These are phyloP conservation scores for Herminia tarsipennalis DNA, from an alignment of 2,888 invertebrate species.

Conservation along the genomic window DNA sequence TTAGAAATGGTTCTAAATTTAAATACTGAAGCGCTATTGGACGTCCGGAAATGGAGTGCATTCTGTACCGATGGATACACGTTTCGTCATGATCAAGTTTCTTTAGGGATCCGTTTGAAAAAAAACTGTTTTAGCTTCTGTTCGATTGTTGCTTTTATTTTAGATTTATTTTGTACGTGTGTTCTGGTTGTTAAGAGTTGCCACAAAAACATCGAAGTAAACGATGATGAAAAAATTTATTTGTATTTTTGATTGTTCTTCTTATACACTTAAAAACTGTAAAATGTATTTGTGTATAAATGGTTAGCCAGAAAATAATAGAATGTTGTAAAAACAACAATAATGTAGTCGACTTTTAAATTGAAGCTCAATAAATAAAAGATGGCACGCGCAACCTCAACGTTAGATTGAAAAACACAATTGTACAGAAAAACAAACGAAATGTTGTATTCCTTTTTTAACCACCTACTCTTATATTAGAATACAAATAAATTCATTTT, in stretches of 20 bases:
- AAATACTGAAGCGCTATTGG: conserved; percentile 49
- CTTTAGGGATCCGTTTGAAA: conserved; percentile 22
- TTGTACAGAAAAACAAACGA: no score
- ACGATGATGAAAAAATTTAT: conserved; percentile 3
- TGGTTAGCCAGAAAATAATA: no score
- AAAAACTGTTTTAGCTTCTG: conserved; percentile 21
- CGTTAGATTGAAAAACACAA: no score
- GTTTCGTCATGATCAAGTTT: conserved; percentile 38
- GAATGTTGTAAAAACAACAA: no score
- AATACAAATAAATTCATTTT: no score
- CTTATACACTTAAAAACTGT: neutral
- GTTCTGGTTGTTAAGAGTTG: conserved; percentile 15
- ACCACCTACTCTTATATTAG: no score
- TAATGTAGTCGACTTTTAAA: no score
- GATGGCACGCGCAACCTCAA: no score
- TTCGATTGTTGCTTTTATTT: conserved; percentile 25
- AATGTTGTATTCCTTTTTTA: no score
- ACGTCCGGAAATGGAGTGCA: conserved; percentile 64
- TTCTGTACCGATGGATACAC: conserved; percentile 52
- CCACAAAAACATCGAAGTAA: conserved; percentile 6
- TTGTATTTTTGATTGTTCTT: conserved; percentile 12
- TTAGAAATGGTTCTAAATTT: conserved; percentile 60
- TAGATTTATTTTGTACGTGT: conserved; percentile 34
- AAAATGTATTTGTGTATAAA: no score
- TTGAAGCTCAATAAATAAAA: no score